Base-by-base conservation (phyloP, 2,113 vertebrate genomes). In the Progne subis region DNA sequence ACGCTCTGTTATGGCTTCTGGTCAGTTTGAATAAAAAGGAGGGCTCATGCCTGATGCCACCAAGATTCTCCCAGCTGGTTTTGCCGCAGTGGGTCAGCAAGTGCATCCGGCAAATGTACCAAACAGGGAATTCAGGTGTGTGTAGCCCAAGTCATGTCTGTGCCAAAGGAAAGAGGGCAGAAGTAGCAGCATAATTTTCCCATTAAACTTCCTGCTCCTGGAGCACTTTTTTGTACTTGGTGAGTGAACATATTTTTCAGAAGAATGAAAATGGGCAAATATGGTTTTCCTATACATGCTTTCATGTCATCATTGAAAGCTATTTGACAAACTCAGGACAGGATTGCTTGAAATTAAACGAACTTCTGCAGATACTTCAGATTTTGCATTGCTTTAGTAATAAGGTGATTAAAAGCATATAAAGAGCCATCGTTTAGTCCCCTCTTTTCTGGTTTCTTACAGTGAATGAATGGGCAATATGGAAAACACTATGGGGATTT, bases 221-320 rank as follows among this genome's bases (percentile, higher is more conserved):
- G 12, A 78, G 11, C 1, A 0, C 10, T 74, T 34, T 37, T 50
- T 60, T 0, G 0, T 37, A 43, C 20, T 34, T 25, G 9, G 24
- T 0, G 0, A 63, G 14, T 43, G 34, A 87, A 77, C 0, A 0
- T 55, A 70, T 20, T 52, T 79, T 19, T 7, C 4, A 47, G 46
- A 72, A 64, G 32, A 65, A 44, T 9, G n/a, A 70, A 70, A 68
- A 59, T 14, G 11, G 28, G 4, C 26, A 43, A 41, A 50, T 14
- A 4, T 26, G 2, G 2, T 65, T 88, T 82, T 47, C 50, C 8
- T 5, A 21, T 18, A 16, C 5, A 6, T 47, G 3, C 34, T 88
- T 7, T 70, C 12, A 28, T 55, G 13, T 28, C 14, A 13, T 69
- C 29, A 34, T 24, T 24, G 49, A 76, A 86, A 72, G 13, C 25